Evolutionary conservation across 2,888 invertebrate genomes (phyloP).

Genomic region (Linnaemya vulpina): DNA sequence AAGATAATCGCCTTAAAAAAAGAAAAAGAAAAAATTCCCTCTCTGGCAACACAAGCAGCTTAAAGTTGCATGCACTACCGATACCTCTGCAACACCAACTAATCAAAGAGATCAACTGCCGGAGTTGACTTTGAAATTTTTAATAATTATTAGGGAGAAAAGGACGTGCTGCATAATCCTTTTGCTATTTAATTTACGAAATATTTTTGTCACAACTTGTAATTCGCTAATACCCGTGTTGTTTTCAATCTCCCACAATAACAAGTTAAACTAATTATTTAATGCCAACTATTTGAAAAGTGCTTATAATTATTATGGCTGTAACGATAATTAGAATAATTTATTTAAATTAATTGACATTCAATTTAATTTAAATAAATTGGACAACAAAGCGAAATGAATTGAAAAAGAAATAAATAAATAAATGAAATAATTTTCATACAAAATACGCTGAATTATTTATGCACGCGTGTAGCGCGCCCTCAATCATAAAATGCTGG

Average conservation of each 20-base stretch:
- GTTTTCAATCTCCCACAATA: constrained; percentile 3
- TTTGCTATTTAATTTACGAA: background rate
- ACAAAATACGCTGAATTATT: background rate
- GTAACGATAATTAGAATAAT: constrained; percentile 30
- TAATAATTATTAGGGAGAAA: no score
- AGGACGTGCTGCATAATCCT: background rate
- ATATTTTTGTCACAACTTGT: background rate
- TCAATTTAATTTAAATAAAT: constrained; percentile 15
- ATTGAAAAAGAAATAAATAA: background rate
- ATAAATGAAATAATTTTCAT: background rate
- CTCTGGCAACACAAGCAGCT: constrained; percentile 3
- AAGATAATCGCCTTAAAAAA: constrained; percentile 41
- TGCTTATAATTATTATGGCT: constrained; percentile 21
- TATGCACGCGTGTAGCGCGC: background rate
- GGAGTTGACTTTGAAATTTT: no score
- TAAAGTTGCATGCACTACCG: background rate
- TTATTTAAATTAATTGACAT: constrained; percentile 41
- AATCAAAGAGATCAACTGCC: background rate
- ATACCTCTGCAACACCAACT: background rate
- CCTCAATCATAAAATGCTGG: background rate
- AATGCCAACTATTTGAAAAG: background rate
- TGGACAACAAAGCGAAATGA: background rate
- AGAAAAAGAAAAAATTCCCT: background rate
- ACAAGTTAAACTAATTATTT: constrained; percentile 42
- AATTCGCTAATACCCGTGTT: background rate